These are phyloP conservation scores for Alaudala cheleensis DNA, from an alignment of 2,113 vertebrate species.

Conservation along the genomic window DNA sequence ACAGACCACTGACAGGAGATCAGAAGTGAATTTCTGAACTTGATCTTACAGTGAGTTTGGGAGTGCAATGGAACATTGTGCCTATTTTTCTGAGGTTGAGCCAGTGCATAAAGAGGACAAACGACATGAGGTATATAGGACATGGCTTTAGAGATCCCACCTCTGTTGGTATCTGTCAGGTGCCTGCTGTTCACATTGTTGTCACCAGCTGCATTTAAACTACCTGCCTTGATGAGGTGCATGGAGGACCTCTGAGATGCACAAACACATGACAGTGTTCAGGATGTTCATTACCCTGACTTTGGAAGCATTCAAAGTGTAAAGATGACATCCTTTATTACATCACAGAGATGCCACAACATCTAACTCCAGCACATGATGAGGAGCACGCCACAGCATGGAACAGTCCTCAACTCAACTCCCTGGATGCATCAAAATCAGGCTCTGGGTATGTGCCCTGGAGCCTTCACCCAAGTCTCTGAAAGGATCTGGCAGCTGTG, in stretches of 20 bases:
- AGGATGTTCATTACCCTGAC: neutral
- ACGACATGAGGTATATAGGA: fast-evolving
- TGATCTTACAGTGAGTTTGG: neutral
- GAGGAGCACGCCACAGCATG: neutral
- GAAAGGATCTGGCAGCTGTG: neutral
- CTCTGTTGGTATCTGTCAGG: neutral
- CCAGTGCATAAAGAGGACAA: neutral
- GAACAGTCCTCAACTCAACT: neutral
- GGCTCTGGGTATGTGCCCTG: too few species aligned
- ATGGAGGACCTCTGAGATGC: neutral
- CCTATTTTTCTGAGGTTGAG: neutral
- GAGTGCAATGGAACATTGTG: neutral
- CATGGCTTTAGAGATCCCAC: neutral
- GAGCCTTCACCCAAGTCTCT: neutral
- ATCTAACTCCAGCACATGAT: neutral
- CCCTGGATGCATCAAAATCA: neutral
- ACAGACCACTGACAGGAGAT: neutral
- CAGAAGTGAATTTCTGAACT: neutral
- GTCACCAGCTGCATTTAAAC: neutral
- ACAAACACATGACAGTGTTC: neutral
- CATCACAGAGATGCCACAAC: neutral
- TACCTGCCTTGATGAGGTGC: neutral
- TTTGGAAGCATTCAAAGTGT: neutral
- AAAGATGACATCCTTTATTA: neutral
- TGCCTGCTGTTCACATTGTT: neutral